Conservation (phyloP, 2,888 invertebrate genomes). For the Diplolepis rosae region DNA sequence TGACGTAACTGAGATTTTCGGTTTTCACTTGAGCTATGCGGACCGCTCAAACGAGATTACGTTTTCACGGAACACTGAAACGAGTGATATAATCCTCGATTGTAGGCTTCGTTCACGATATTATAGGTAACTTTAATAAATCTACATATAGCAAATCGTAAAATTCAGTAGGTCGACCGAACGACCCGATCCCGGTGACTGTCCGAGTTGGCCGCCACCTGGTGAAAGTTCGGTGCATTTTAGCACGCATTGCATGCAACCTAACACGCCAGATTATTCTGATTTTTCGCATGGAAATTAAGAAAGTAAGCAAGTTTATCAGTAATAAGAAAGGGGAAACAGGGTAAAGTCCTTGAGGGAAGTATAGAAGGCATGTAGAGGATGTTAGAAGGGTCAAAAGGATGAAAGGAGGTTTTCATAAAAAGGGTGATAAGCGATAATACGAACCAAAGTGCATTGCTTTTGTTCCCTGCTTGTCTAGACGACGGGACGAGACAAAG, state of each 20-base stretch:
- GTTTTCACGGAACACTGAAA: constrained; percentile 38
- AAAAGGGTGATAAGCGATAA: not conserved
- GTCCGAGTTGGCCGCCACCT: constrained; percentile 32
- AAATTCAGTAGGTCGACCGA: constrained; percentile 61
- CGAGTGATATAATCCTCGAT: constrained; percentile 44
- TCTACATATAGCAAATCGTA: constrained; percentile 65
- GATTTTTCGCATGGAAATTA: constrained; percentile 15
- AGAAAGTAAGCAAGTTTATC: not conserved
- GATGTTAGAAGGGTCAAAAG: not conserved
- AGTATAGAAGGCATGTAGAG: not conserved
- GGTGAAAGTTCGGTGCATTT: constrained; percentile 44
- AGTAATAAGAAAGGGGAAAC: not conserved
- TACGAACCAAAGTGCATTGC: not conserved
- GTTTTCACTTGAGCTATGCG: not conserved
- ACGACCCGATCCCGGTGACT: constrained; percentile 66
- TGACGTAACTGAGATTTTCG: constrained; percentile 46
- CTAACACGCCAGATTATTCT: constrained; percentile 40
- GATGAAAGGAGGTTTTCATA: not conserved
- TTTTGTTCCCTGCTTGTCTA: not conserved
- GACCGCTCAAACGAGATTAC: constrained; percentile 32
- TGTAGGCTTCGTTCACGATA: constrained; percentile 47
- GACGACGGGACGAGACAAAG: not conserved
- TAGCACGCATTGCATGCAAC: constrained; percentile 34
- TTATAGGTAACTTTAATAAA: constrained; percentile 57
- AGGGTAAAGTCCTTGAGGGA: not conserved